Percentiles rank a stretch among this genome's conserved stretches.
phyloP scores from a whole-genome alignment of 2,797 vertebrate genomes.

The Epinephelus malabaricus region DNA sequence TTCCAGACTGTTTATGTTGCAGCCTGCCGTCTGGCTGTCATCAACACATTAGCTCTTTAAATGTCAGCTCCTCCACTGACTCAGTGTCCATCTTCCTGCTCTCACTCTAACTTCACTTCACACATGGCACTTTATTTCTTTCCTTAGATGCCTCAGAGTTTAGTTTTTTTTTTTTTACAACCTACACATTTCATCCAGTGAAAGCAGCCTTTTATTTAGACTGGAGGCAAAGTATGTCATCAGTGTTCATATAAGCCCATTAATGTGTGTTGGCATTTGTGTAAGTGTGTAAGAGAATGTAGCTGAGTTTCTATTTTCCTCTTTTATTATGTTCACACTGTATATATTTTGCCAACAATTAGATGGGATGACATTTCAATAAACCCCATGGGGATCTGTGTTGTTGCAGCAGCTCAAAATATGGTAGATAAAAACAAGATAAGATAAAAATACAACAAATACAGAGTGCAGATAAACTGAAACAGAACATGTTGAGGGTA shows the following conservation, averaged over 20 bases:
- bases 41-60: constrained; percentile 32
- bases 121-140: not conserved
- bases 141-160: not conserved
- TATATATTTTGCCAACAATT: not conserved
- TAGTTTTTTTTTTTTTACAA: not conserved
- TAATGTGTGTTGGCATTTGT: not conserved
- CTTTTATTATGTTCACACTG: not conserved
- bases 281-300: not conserved
- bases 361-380: constrained; percentile 7
- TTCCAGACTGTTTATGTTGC: constrained; percentile 20
- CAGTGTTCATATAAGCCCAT: not conserved
- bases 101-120: not conserved
- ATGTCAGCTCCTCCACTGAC: constrained; percentile 32
- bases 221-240: not conserved
- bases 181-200: not conserved
- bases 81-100: not conserved
- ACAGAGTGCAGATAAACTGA: not conserved
- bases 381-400: constrained; percentile 13
- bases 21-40: constrained; percentile 23
- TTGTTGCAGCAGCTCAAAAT: constrained; percentile 8
- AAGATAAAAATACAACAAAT: constrained; percentile 22
- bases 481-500: not conserved
- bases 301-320: not conserved
- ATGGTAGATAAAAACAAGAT: not conserved
- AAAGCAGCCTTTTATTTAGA: not conserved